Evolutionary conservation across 2,888 invertebrate genomes (phyloP).

Genomic region (Latrodectus elegans): DNA sequence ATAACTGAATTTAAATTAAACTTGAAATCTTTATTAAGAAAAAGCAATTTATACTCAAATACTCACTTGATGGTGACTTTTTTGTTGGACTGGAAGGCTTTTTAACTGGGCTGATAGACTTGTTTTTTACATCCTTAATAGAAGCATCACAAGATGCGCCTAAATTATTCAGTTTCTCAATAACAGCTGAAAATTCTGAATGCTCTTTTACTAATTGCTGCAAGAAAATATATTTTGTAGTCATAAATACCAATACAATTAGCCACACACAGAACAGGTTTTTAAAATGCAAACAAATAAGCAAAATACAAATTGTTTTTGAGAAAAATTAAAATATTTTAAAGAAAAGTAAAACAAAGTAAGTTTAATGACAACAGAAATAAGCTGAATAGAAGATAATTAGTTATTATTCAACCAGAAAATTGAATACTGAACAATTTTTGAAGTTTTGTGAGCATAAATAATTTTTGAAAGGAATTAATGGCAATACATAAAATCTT

Average conservation of each 20-base stretch:
- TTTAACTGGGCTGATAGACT: constrained; percentile 89
- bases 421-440: too few relatives aligned
- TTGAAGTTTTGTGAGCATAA: too few relatives aligned
- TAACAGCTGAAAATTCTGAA: constrained; percentile 87
- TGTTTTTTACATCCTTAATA: constrained; percentile 84
- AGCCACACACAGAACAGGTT: too few relatives aligned
- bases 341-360: constrained; percentile 1
- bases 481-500: not conserved
- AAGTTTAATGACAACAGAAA: not conserved
- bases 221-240: constrained; percentile 33
- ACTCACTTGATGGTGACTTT: constrained; percentile 71
- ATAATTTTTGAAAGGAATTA: not conserved
- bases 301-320: not conserved
- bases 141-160: constrained; percentile 90
- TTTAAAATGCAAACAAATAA: not conserved
- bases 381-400: too few relatives aligned
- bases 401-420: too few relatives aligned
- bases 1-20: too few relatives aligned
- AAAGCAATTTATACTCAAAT: not conserved
- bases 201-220: constrained; percentile 90
- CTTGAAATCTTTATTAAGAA: too few relatives aligned
- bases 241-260: too few relatives aligned
- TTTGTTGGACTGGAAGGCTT: constrained; percentile 74
- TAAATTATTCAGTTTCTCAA: constrained; percentile 92
- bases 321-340: too few relatives aligned